Conservation (phyloP, 92 coral and sea anemone species). For the Phenganax marumi region DNA sequence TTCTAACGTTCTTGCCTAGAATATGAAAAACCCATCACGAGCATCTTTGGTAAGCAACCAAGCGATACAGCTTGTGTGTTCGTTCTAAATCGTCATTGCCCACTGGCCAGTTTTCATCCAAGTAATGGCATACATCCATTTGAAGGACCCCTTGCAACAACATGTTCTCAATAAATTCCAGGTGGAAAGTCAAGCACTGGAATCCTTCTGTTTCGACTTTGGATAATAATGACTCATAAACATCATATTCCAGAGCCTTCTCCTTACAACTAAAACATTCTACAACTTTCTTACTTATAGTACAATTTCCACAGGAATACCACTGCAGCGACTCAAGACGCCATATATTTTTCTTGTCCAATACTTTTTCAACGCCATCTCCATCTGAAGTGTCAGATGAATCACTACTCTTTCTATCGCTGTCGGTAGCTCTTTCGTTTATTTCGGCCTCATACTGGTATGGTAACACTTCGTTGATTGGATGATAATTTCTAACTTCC, state of each 20-base stretch:
- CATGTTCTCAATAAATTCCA: slow-evolving; percentile 33
- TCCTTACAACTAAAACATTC: slow-evolving; percentile 48
- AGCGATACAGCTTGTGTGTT: slow-evolving; percentile 47
- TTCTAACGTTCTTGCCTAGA: slow-evolving; percentile 45
- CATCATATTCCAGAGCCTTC: slow-evolving; percentile 42
- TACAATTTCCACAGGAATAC: slow-evolving; percentile 46
- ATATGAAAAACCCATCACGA: slow-evolving; percentile 46
- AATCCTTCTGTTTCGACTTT: slow-evolving; percentile 31
- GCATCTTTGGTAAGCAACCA: slow-evolving; percentile 43
- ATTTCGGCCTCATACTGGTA: slow-evolving; percentile 44
- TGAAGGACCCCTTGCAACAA: slow-evolving; percentile 39
- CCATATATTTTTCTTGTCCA: slow-evolving; percentile 32
- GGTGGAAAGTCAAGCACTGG: slow-evolving; percentile 30
- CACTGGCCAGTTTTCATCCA: slow-evolving; percentile 47
- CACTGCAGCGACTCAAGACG: slow-evolving; percentile 43
- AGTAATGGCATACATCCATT: slow-evolving; percentile 35
- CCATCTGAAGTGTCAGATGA: slow-evolving; percentile 21
- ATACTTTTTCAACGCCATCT: slow-evolving; percentile 22
- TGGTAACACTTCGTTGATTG: slow-evolving; percentile 36
- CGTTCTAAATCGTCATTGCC: slow-evolving; percentile 41
- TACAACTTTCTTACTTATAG: slow-evolving; percentile 32
- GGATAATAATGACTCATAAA: slow-evolving; percentile 43
- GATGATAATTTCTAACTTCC: slow-evolving; percentile 29
- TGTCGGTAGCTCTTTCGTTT: slow-evolving; percentile 18
- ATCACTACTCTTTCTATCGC: slow-evolving; percentile 20